A percentile compares a stretch with the other conserved stretches of the same genome.
Evolutionary conservation across 2,888 invertebrate species (phyloP).

Genomic region (Tetheella fluctuosa): DNA sequence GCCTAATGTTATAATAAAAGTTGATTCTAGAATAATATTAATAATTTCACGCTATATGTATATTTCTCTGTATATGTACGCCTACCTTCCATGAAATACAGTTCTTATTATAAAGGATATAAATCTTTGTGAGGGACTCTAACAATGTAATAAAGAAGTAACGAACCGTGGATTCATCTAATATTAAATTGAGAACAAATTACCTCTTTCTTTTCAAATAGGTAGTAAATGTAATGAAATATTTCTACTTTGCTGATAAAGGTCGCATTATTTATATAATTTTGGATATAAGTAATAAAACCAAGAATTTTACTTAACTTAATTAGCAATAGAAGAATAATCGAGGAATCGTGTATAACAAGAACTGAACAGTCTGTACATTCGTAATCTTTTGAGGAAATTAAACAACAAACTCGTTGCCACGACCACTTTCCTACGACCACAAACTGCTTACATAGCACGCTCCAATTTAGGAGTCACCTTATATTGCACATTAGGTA

Average conservation of each 20-base stretch:
- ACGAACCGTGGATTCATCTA: neutral
- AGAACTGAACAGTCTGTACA: slow-evolving; percentile 29
- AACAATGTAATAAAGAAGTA: neutral
- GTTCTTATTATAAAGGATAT: neutral
- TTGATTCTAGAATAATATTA: neutral
- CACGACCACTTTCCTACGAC: slow-evolving; percentile 59
- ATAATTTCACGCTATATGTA: neutral
- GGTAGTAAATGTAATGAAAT: neutral
- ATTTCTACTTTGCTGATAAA: neutral
- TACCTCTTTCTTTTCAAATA: slow-evolving; percentile 9
- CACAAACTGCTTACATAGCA: slow-evolving; percentile 52
- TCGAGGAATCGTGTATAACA: slow-evolving; percentile 5
- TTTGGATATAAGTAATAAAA: neutral
- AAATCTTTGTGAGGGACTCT: slow-evolving; percentile 3
- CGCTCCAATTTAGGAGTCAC: slow-evolving; percentile 47
- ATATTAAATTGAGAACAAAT: slow-evolving; percentile 8
- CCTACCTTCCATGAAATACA: neutral
- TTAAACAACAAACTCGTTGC: slow-evolving; percentile 56
- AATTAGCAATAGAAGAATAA: neutral
- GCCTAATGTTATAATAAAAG: no score
- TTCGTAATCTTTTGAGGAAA: slow-evolving; percentile 56
- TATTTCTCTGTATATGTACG: neutral
- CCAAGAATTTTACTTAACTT: no score
- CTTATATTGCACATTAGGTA: slow-evolving; percentile 28
- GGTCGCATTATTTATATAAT: neutral